phyloP scores from a whole-genome alignment of 2,888 invertebrate species.

The Orthosia gracilis region DNA sequence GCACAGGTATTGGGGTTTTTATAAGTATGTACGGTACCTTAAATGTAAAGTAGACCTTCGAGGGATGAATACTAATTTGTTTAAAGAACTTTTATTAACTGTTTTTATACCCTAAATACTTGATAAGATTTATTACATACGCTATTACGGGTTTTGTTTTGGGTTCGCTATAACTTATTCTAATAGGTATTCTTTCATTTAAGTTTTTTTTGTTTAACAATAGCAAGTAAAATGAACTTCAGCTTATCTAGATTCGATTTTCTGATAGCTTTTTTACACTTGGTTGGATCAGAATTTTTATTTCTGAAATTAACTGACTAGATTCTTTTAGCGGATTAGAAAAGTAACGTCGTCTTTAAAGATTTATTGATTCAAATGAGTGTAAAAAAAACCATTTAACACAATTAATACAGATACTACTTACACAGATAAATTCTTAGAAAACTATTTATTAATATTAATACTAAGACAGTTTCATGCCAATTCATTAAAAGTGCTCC shows the following conservation, averaged over 20 bases:
- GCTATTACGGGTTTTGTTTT: background rate
- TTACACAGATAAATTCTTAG: too few relatives aligned
- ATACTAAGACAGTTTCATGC: too few relatives aligned
- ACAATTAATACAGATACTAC: too few relatives aligned
- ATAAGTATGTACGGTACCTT: background rate
- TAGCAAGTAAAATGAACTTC: too few relatives aligned
- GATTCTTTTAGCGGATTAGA: too few relatives aligned
- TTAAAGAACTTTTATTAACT: slow-evolving; percentile 11
- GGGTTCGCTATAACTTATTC: background rate
- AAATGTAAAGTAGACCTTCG: slow-evolving; percentile 13
- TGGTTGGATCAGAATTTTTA: background rate
- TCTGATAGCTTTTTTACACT: background rate
- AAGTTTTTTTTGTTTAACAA: background rate
- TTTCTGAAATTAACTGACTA: background rate
- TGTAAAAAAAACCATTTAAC: too few relatives aligned
- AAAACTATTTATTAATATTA: too few relatives aligned
- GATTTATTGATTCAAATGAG: too few relatives aligned
- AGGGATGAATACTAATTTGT: slow-evolving; percentile 33
- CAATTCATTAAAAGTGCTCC: too few relatives aligned
- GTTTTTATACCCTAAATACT: background rate
- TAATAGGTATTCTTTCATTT: background rate
- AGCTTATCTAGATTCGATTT: background rate
- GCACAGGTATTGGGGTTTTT: slow-evolving; percentile 28
- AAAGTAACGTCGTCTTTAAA: too few relatives aligned
- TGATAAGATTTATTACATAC: slow-evolving; percentile 6